Conservation (phyloP, 2,113 vertebrate species). For the Stercorarius parasiticus region DNA sequence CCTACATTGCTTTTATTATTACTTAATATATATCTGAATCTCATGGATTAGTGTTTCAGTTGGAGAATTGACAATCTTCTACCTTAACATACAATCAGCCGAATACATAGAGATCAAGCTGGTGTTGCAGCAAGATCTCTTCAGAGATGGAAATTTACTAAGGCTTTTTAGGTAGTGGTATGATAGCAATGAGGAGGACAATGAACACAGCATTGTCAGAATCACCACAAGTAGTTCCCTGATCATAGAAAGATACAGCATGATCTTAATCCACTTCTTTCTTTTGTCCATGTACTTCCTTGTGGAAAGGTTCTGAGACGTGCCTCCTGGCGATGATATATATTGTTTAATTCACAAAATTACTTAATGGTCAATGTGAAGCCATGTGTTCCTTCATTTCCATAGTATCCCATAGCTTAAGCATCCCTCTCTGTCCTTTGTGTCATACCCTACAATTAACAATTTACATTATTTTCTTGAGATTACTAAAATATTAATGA, state of each 20-base stretch:
- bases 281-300: neutral
- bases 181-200: neutral
- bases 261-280: neutral
- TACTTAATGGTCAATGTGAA: neutral
- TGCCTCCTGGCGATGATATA: neutral
- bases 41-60: neutral
- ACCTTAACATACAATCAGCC: neutral
- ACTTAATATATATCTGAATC: neutral
- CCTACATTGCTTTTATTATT: neutral
- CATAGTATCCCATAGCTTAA: neutral
- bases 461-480: neutral
- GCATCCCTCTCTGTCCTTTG: neutral
- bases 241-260: neutral
- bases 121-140: neutral
- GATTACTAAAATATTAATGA: neutral
- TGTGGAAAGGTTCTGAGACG: neutral
- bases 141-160: neutral
- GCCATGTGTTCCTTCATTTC: neutral
- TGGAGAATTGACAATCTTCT: neutral
- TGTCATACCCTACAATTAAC: accelerated
- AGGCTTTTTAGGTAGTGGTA: neutral
- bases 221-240: neutral
- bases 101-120: neutral
- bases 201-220: neutral
- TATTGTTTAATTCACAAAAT: neutral